These are phyloP conservation scores for Phortica variegata DNA, from an alignment of 1,140 invertebrate species.

Conservation along the genomic window DNA sequence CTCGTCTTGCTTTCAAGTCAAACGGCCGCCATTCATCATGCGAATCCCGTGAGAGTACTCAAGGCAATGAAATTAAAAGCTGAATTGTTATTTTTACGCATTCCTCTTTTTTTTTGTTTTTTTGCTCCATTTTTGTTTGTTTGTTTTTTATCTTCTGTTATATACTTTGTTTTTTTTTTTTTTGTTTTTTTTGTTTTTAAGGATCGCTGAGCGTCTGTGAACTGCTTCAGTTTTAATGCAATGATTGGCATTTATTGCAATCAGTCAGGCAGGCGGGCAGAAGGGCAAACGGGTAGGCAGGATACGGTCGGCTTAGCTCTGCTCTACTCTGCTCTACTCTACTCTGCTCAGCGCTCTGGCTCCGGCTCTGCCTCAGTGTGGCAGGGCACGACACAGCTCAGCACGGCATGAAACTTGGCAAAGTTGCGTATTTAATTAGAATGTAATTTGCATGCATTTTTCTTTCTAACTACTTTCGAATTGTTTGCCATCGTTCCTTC, in stretches of 20 bases:
- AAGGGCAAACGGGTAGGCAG: too few species aligned
- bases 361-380: too few species aligned
- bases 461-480: too few species aligned
- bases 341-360: too few species aligned
- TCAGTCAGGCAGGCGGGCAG: too few species aligned
- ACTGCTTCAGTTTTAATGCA: constrained; percentile 10
- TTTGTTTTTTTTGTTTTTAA: background rate
- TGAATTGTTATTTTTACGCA: constrained; percentile 35
- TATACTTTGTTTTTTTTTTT: constrained; percentile 7
- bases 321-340: too few species aligned
- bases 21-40: constrained; percentile 31
- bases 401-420: too few species aligned
- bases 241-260: constrained; percentile 38
- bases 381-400: too few species aligned
- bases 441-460: too few species aligned
- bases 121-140: background rate
- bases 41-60: constrained; percentile 39
- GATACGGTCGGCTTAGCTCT: too few species aligned
- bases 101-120: constrained; percentile 2
- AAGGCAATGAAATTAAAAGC: constrained; percentile 45
- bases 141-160: background rate
- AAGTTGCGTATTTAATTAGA: too few species aligned
- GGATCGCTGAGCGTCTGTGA: background rate
- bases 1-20: background rate
- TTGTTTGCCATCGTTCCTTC: too few species aligned